A percentile compares a stretch with the other conserved stretches of the same genome.
These are phyloP conservation scores for Drosophila chauvacae DNA, from an alignment of 1,140 invertebrate genomes.

Conservation along the genomic window DNA sequence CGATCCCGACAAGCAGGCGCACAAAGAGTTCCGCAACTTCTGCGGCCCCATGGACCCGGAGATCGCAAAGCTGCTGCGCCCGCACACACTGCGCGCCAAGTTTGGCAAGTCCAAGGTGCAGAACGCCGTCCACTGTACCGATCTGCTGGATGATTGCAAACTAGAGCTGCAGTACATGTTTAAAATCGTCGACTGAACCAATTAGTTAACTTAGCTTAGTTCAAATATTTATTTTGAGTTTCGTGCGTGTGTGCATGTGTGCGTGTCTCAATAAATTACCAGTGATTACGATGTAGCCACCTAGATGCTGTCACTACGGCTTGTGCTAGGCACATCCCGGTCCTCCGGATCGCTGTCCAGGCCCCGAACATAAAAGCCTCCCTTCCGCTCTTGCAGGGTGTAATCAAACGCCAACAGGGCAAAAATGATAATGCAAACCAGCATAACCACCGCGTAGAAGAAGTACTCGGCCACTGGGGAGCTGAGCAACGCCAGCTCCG, in stretches of 20 bases:
- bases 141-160: conserved; percentile 93
- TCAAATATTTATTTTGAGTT: conserved; percentile 28
- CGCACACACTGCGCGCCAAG: conserved; percentile 92
- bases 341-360: conserved; percentile 25
- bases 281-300: conserved; percentile 22
- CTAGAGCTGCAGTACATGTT: conserved; percentile 94
- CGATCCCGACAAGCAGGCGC: conserved; percentile 86
- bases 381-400: conserved; percentile 56
- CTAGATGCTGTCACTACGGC: conserved; percentile 55
- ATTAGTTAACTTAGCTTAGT: conserved; percentile 3
- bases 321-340: conserved; percentile 47
- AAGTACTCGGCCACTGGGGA: conserved; percentile 78
- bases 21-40: conserved; percentile 92
- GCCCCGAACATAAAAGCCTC: conserved; percentile 13
- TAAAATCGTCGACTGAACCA: conserved; percentile 87
- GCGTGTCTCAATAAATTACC: conserved; percentile 59
- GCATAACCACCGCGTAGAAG: conserved; percentile 80
- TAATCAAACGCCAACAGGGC: conserved; percentile 73
- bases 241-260: conserved; percentile 13
- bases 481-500: conserved; percentile 68
- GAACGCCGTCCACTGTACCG: conserved; percentile 97
- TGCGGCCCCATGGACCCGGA: conserved; percentile 95
- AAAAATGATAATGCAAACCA: conserved; percentile 75
- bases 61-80: conserved; percentile 92
- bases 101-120: conserved; percentile 93